Conservation (phyloP, 2,113 vertebrate species). For the Lophotis ruficrista region DNA sequence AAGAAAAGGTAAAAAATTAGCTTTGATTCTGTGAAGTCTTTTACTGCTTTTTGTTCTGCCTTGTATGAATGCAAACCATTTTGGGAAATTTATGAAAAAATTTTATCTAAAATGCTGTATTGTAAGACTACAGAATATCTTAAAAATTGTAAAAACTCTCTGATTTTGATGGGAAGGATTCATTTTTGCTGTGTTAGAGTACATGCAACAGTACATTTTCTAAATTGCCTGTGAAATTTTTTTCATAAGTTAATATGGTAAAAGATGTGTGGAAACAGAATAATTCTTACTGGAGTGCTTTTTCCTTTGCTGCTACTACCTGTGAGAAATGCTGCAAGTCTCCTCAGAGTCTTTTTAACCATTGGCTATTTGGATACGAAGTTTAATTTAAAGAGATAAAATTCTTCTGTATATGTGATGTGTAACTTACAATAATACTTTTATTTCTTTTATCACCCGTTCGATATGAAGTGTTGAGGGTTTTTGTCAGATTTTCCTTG, state of each 20-base stretch:
- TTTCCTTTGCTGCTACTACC: constrained; percentile 16
- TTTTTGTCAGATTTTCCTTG: not conserved
- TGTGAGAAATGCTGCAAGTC: not conserved
- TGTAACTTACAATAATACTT: not conserved
- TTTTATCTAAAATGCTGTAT: constrained; percentile 55
- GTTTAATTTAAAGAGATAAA: not conserved
- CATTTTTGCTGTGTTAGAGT: not conserved
- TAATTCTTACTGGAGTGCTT: not conserved
- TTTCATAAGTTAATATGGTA: not conserved
- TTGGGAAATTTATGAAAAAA: constrained; percentile 30
- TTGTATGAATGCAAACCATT: constrained; percentile 60
- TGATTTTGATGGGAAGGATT: constrained; percentile 20
- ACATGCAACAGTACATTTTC: not conserved
- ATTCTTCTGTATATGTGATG: not conserved
- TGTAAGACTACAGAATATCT: constrained; percentile 28
- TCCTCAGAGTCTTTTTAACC: constrained; percentile 24
- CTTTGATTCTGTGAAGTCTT: constrained; percentile 45
- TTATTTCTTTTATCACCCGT: not conserved
- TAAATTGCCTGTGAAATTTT: not conserved
- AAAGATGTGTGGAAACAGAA: not conserved
- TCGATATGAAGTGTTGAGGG: not conserved
- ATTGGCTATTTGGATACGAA: not conserved
- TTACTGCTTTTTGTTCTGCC: constrained; percentile 58
- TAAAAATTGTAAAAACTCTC: not conserved
- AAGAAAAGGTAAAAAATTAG: constrained; percentile 56